Evolutionary conservation across 2,113 vertebrate genomes (phyloP), one percentile per base, ranked within the genome.

Genomic region (Halichoeres trimaculatus): DNA sequence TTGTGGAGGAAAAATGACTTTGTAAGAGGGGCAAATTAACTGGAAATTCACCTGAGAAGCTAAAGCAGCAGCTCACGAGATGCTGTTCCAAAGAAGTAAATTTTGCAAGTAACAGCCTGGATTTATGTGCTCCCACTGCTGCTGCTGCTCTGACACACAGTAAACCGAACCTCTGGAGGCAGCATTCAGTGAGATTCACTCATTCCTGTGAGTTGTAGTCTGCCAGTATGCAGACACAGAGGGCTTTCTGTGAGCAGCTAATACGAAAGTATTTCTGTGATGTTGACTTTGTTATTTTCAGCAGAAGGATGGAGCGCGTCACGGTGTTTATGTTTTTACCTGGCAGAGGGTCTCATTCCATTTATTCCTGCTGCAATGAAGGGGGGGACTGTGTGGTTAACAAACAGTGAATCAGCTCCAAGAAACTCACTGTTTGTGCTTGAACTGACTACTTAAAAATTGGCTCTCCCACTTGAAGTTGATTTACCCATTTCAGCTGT

Each of bases 271-370:
- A 81, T 84, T 88, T 71, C 73, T 65, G 75, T 53, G 57, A 70
- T 90, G 89, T 90, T 91, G 88, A 89, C 83, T 82, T 22, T 81
- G 72, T 88, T 90, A 87, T 87, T 88, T 89, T 88, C 72, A 81
- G 85, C 80, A 7, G 24, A 81, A 71, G 76, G 69, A 84, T 80
- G 59, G 69, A 76, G 73, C 35, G 74, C 38, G 83, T 83, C 86
- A 87, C 74, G 5, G 13, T 86, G 74, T 92, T 89, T 81, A 78
- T 87, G 80, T 86, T 86, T 83, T 78, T 38, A 86, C 80, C 88
- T 84, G 84, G 74, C 81, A 81, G 30, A 56, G 53, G 64, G 55
- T 54, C 65, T 84, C 78, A 77, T 83, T 70, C 57, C 63, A 78
- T 68, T 76, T 70, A 59, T 83, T 85, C 65, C 76, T 14, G 8